A percentile compares a stretch with the other conserved stretches of the same genome.
phyloP scores from a whole-genome alignment of 2,113 vertebrate genomes.

The Kobus ellipsiprymnus region DNA sequence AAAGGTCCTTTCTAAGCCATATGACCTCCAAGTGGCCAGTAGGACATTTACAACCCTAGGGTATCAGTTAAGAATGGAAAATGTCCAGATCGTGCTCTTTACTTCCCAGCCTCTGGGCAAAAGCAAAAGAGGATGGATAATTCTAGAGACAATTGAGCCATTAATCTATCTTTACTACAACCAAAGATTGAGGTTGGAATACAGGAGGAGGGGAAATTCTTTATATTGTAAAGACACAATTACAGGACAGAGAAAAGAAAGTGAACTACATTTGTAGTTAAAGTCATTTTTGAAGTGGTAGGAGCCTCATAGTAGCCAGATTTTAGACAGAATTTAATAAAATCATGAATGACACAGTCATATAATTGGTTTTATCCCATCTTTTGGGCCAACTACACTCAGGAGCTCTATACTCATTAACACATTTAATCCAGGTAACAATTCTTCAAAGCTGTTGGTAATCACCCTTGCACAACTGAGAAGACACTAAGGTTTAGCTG shows the following conservation, averaged over 20 bases:
- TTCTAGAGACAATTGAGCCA: not conserved
- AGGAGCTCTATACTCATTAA: not conserved
- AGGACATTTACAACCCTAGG: not conserved
- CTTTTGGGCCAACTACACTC: not conserved
- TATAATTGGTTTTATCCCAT: not conserved
- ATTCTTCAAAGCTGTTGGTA: not conserved
- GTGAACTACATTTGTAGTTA: not conserved
- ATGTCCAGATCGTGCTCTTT: not conserved
- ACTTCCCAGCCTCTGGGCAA: not conserved
- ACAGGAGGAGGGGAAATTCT: not conserved
- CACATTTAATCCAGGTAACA: not conserved
- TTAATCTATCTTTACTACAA: not conserved
- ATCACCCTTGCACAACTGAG: not conserved
- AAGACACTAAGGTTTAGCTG: not conserved
- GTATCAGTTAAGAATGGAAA: not conserved
- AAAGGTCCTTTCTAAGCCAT: not conserved
- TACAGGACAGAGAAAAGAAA: not conserved
- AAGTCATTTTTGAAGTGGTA: not conserved
- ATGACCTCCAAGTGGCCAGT: not conserved
- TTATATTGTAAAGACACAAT: not conserved
- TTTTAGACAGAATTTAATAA: not conserved
- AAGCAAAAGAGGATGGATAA: not conserved
- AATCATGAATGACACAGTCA: not conserved
- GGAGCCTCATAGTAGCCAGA: not conserved
- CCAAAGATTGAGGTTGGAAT: not conserved